phyloP scores from a whole-genome alignment of 2,113 vertebrate species.

The Nothoprocta pentlandii region DNA sequence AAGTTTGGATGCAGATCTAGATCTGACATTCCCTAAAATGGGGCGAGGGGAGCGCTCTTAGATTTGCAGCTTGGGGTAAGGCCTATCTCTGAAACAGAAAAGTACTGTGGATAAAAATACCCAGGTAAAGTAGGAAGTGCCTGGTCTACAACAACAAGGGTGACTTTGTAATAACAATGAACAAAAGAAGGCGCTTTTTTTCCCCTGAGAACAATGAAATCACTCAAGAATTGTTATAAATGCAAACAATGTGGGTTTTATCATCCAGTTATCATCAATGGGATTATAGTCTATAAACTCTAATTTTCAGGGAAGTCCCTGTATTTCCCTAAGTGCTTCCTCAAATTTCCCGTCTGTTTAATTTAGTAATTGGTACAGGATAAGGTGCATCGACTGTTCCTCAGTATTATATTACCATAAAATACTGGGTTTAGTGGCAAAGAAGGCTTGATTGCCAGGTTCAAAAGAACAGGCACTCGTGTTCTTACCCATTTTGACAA shows the following conservation, averaged over 20 bases:
- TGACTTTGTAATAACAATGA: slow-evolving; percentile 62
- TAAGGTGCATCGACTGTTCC: slow-evolving; percentile 27
- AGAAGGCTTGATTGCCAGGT: background rate
- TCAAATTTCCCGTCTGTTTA: slow-evolving; percentile 61
- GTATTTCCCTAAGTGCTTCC: slow-evolving; percentile 41
- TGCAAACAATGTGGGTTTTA: slow-evolving; percentile 52
- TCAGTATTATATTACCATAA: background rate
- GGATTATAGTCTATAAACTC: slow-evolving; percentile 61
- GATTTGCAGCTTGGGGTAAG: slow-evolving; percentile 7
- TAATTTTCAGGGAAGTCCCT: slow-evolving; percentile 75
- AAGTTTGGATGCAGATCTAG: slow-evolving; percentile 19
- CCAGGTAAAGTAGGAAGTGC: slow-evolving; percentile 68
- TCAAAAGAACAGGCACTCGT: background rate
- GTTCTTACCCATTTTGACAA: background rate
- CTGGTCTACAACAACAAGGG: slow-evolving; percentile 42
- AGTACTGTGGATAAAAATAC: slow-evolving; percentile 59
- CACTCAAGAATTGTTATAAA: slow-evolving; percentile 62
- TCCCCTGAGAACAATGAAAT: slow-evolving; percentile 47
- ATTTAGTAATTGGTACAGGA: slow-evolving; percentile 37
- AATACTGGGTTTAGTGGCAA: background rate
- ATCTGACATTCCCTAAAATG: slow-evolving; percentile 49
- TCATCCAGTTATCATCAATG: slow-evolving; percentile 57
- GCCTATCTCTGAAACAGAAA: slow-evolving; percentile 41
- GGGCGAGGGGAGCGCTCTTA: background rate
- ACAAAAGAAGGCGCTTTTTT: slow-evolving; percentile 37